Evolutionary conservation across 2,888 invertebrate species (phyloP).

Genomic region (Drosophila paramelanica): DNA sequence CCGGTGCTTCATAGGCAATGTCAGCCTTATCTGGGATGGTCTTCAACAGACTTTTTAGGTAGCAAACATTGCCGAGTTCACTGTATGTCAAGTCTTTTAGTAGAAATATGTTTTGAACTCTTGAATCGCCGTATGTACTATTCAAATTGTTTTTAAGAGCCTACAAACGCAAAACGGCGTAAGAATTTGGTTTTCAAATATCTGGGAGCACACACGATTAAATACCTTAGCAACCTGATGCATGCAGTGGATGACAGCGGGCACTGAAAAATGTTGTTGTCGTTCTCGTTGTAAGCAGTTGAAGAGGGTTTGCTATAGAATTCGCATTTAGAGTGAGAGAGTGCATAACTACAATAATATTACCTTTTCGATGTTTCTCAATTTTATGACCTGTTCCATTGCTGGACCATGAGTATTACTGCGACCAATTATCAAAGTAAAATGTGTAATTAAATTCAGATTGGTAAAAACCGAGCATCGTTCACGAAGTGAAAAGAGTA

Average conservation of each 20-base stretch:
- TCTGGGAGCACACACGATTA: too few relatives aligned
- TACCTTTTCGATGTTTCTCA: not conserved
- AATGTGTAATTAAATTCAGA: too few relatives aligned
- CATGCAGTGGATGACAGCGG: too few relatives aligned
- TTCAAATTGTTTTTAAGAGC: not conserved
- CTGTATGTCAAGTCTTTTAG: not conserved
- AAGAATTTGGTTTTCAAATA: too few relatives aligned
- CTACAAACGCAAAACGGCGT: not conserved
- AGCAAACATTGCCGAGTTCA: slow-evolving; percentile 9
- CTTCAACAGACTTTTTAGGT: not conserved
- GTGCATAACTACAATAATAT: not conserved
- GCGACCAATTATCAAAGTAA: not conserved
- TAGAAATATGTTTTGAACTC: not conserved
- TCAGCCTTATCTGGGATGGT: not conserved
- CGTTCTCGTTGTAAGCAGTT: not conserved
- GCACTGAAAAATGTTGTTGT: not conserved
- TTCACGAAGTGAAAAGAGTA: too few relatives aligned
- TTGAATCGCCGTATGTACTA: not conserved
- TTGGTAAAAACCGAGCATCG: too few relatives aligned
- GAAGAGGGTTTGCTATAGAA: not conserved
- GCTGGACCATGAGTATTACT: not conserved
- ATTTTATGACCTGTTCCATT: not conserved
- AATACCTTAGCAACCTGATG: too few relatives aligned
- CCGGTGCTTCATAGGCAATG: slow-evolving; percentile 11
- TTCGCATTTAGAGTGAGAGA: not conserved